Evolutionary conservation across 2,888 invertebrate genomes (phyloP).

Genomic region (Carabus problematicus): DNA sequence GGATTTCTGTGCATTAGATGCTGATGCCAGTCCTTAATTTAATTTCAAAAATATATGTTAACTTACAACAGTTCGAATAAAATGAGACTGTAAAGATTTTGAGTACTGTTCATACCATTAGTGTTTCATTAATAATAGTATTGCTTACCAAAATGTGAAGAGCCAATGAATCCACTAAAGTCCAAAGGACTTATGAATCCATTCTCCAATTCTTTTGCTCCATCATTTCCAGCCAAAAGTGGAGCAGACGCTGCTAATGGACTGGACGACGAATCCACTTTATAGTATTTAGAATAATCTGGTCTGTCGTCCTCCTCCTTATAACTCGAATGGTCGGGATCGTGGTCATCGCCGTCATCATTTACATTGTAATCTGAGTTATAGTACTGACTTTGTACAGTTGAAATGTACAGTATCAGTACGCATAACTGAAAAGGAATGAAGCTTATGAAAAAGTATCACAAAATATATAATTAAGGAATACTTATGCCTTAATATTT

Average conservation of each 20-base stretch:
- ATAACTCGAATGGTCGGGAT: constrained; percentile 48
- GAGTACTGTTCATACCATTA: not conserved
- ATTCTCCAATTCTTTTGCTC: constrained; percentile 50
- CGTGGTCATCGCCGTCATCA: constrained; percentile 49
- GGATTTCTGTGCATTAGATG: constrained; percentile 45
- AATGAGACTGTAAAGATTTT: too few species aligned
- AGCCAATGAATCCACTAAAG: constrained; percentile 64
- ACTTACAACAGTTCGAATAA: not conserved
- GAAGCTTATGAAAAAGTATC: not conserved
- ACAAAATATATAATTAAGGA: not conserved
- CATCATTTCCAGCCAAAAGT: constrained; percentile 31
- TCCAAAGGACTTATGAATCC: constrained; percentile 65
- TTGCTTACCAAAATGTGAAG: constrained; percentile 57
- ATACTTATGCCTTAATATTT: not conserved
- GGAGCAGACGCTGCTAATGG: constrained; percentile 43
- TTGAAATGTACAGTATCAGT: constrained; percentile 45
- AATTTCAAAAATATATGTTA: constrained; percentile 1
- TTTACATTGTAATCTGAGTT: constrained; percentile 47
- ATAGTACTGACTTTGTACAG: constrained; percentile 49
- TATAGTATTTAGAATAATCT: constrained; percentile 57
- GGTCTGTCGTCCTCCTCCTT: constrained; percentile 48
- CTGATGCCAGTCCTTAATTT: constrained; percentile 46
- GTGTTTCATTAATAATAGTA: not conserved
- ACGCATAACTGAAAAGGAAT: constrained; percentile 48
- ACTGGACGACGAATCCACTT: constrained; percentile 48